phyloP scores from a whole-genome alignment of 2,797 vertebrate species.

The Poeciliopsis infans region DNA sequence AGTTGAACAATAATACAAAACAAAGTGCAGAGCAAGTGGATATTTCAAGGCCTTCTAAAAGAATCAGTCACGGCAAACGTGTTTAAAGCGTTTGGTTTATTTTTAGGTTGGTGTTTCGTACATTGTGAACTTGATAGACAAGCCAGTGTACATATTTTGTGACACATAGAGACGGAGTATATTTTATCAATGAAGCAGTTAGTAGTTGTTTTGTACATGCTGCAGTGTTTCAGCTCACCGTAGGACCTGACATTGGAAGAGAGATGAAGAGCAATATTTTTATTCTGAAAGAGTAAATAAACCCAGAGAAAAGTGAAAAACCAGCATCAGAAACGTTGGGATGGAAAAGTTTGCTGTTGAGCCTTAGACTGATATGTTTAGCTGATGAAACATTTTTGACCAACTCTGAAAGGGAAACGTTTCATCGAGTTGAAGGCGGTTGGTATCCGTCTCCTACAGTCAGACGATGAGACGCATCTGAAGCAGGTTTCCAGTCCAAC shows the following conservation, averaged over 20 bases:
- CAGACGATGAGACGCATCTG: neutral
- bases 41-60: constrained; percentile 2
- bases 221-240: constrained; percentile 39
- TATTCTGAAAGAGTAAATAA: constrained; percentile 46
- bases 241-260: constrained; percentile 31
- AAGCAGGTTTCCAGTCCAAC: neutral
- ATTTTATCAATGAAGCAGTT: constrained; percentile 52
- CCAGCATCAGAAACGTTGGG: neutral
- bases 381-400: neutral
- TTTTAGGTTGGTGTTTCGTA: constrained; percentile 26
- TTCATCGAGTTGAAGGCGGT: neutral
- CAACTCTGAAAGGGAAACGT: neutral
- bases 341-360: neutral
- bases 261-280: constrained; percentile 62
- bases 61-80: neutral
- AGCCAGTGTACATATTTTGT: constrained; percentile 48
- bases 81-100: neutral
- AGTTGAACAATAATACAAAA: neutral
- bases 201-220: constrained; percentile 39
- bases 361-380: neutral
- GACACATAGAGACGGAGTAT: constrained; percentile 51
- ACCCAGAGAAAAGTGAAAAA: neutral
- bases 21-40: neutral
- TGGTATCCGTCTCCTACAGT: neutral
- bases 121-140: constrained; percentile 13